phyloP scores from a whole-genome alignment of 2,113 vertebrate genomes.

The Esox niger region DNA sequence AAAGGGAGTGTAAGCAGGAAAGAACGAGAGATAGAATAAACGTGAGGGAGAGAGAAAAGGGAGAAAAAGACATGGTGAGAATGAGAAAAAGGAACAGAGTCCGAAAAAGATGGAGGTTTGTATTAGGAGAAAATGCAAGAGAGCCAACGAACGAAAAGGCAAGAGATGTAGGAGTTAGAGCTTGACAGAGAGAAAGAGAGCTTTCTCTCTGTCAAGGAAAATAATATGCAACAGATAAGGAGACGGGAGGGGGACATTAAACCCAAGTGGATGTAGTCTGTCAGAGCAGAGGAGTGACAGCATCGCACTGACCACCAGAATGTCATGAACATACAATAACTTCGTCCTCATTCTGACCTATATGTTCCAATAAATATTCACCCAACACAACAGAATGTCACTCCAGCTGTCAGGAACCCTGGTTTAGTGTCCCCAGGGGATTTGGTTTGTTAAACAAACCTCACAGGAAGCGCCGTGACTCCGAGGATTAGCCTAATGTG shows the following conservation, averaged over 20 bases:
- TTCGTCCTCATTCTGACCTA: too few species aligned
- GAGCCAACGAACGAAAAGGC: not conserved
- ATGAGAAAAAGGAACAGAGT: not conserved
- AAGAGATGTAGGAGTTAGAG: too few species aligned
- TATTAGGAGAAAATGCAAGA: not conserved
- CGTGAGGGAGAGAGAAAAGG: not conserved
- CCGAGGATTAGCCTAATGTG: slow-evolving; percentile 52
- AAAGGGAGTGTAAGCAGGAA: not conserved
- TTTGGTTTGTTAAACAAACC: slow-evolving; percentile 48
- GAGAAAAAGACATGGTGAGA: not conserved
- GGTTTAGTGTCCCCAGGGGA: not conserved
- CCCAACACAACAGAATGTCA: slow-evolving; percentile 4
- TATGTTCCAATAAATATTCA: slow-evolving; percentile 32
- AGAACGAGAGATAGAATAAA: not conserved
- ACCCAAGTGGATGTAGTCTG: too few species aligned
- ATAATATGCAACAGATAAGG: too few species aligned
- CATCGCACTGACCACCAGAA: too few species aligned
- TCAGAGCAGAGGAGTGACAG: too few species aligned
- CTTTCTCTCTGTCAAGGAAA: too few species aligned
- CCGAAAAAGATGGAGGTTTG: not conserved
- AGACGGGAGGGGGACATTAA: too few species aligned
- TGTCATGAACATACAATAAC: too few species aligned
- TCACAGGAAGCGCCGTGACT: slow-evolving; percentile 48
- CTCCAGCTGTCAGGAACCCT: not conserved
- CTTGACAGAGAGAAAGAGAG: not conserved